Conservation (phyloP, 2,797 vertebrate species). For the Channa striata region DNA sequence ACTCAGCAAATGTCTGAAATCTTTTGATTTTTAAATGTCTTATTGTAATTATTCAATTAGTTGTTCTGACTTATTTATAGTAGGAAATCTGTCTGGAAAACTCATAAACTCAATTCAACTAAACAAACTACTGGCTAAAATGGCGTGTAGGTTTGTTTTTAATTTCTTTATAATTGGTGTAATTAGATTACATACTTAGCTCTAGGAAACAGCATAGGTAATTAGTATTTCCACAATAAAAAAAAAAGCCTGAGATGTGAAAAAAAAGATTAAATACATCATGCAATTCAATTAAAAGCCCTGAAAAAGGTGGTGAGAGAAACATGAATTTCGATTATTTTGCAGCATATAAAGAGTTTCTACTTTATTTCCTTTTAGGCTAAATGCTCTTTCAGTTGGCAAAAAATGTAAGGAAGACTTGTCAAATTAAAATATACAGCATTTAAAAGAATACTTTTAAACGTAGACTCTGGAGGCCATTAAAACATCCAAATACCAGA, state of each 20-base stretch:
- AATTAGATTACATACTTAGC: not conserved
- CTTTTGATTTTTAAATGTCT: constrained; percentile 7
- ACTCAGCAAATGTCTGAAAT: not conserved
- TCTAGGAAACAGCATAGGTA: not conserved
- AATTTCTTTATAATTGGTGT: not conserved
- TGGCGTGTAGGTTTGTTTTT: not conserved
- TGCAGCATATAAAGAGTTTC: not conserved
- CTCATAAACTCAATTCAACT: not conserved
- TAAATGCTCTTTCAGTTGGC: constrained; percentile 6
- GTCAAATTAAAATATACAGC: not conserved
- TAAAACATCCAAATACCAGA: constrained; percentile 1
- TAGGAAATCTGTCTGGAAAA: not conserved
- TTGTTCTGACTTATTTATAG: not conserved
- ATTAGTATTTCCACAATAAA: not conserved
- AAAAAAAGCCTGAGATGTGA: not conserved
- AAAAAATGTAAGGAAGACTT: too few relatives aligned
- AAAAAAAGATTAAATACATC: not conserved
- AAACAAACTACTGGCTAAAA: not conserved
- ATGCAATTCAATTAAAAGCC: not conserved
- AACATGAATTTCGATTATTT: constrained; percentile 12
- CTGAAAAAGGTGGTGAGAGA: not conserved
- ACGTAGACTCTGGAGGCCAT: not conserved
- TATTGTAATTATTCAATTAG: not conserved
- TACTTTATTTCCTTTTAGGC: not conserved
- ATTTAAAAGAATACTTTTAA: not conserved